These are phyloP conservation scores for Diploscapter pachys DNA, from an alignment of 1,140 invertebrate species.

Conservation along the genomic window DNA sequence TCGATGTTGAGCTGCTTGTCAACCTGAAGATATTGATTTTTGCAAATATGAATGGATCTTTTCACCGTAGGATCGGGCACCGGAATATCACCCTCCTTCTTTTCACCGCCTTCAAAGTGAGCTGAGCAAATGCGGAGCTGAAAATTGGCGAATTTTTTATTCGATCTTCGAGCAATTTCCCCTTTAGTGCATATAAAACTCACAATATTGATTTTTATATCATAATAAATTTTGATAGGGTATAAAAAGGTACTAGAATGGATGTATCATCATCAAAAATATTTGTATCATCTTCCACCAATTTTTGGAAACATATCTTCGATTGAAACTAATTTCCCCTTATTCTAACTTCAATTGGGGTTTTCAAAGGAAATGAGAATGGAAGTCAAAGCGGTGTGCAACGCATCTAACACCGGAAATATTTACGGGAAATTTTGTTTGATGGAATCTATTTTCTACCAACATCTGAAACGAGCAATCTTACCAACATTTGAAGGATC, in stretches of 20 bases:
- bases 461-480: no score
- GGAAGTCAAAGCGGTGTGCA: no score
- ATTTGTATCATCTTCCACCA: no score
- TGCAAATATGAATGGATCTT: slow-evolving; percentile 1
- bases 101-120: slow-evolving; percentile 60
- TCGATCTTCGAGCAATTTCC: not conserved
- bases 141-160: slow-evolving; percentile 24
- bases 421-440: no score
- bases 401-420: no score
- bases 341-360: no score
- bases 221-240: not conserved
- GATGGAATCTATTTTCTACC: no score
- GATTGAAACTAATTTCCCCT: no score
- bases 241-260: not conserved
- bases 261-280: no score
- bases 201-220: slow-evolving; percentile 8
- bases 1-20: slow-evolving; percentile 57
- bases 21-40: slow-evolving; percentile 42
- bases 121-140: slow-evolving; percentile 60
- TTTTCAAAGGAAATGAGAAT: no score
- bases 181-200: not conserved
- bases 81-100: slow-evolving; percentile 60
- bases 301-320: no score
- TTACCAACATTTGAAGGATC: no score
- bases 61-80: slow-evolving; percentile 59